A percentile compares a stretch with the other conserved stretches of the same genome.
Evolutionary conservation across 2,113 vertebrate genomes (phyloP).

Genomic region (Addax nasomaculatus): DNA sequence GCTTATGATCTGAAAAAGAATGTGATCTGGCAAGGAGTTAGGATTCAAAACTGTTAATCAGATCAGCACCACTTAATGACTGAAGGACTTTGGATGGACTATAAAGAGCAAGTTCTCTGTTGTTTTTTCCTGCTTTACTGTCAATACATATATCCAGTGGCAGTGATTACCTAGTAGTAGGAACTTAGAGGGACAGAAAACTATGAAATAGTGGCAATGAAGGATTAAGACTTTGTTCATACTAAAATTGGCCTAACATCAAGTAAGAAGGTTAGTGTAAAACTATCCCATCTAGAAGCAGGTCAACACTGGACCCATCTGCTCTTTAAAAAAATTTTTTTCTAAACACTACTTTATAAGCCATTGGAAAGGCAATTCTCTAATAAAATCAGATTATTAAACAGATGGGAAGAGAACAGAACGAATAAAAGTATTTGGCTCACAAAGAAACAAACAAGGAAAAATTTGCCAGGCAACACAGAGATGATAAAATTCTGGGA

Average conservation of each 20-base stretch:
- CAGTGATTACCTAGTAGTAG: not conserved
- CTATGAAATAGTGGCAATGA: not conserved
- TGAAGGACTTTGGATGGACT: not conserved
- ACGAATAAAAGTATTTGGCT: slow-evolving; percentile 47
- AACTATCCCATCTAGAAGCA: slow-evolving; percentile 47
- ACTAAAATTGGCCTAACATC: slow-evolving; percentile 28
- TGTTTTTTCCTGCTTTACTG: not conserved
- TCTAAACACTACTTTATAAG: slow-evolving; percentile 26
- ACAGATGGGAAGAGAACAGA: slow-evolving; percentile 33
- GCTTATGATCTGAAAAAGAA: slow-evolving; percentile 4
- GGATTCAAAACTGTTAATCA: not conserved
- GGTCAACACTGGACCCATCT: slow-evolving; percentile 48
- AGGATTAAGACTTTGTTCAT: not conserved
- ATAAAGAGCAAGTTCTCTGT: not conserved
- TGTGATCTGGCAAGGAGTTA: not conserved
- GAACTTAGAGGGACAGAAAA: not conserved
- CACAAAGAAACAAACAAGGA: slow-evolving; percentile 57
- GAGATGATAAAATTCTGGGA: slow-evolving; percentile 47
- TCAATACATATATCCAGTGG: not conserved
- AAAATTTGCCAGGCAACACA: slow-evolving; percentile 38
- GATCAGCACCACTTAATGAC: not conserved
- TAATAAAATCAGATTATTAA: slow-evolving; percentile 50
- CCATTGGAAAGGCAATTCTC: slow-evolving; percentile 17
- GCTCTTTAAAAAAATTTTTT: not conserved
- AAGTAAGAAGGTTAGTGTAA: slow-evolving; percentile 26